phyloP scores from a whole-genome alignment of 2,113 vertebrate genomes.

The Dicrurus megarhynchus region DNA sequence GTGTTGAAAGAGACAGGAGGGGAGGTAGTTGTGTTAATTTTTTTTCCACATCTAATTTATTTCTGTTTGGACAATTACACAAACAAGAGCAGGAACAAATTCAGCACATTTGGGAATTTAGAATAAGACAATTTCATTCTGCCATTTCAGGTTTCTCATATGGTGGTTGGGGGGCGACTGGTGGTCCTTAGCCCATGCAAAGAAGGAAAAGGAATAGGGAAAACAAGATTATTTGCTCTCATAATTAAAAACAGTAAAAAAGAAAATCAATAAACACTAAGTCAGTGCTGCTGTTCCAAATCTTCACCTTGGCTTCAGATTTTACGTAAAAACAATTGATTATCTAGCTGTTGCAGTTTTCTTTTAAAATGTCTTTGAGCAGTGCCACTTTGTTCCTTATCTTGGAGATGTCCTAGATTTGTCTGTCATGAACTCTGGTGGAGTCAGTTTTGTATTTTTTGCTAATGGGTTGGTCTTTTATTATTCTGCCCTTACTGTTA shows the following conservation, averaged over 20 bases:
- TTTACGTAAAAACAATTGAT: neutral
- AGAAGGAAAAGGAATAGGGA: neutral
- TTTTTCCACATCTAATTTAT: neutral
- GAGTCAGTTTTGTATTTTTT: neutral
- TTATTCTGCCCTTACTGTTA: neutral
- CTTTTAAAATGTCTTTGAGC: neutral
- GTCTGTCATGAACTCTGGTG: neutral
- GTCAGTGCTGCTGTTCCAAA: neutral
- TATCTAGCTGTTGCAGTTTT: neutral
- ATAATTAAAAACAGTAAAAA: neutral
- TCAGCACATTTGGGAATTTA: neutral
- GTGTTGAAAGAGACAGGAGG: neutral
- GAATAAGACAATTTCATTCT: neutral
- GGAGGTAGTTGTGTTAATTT: neutral
- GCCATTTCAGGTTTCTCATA: neutral
- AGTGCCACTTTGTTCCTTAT: neutral
- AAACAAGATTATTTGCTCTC: neutral
- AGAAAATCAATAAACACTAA: neutral
- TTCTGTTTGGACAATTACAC: neutral
- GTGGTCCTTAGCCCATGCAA: neutral
- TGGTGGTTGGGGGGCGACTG: accelerated
- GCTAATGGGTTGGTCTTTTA: neutral
- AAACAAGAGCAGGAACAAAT: neutral
- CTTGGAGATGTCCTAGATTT: constrained; percentile 30
- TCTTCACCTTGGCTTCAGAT: neutral